These are phyloP conservation scores for Lipophrys pholis DNA, from an alignment of 2,113 vertebrate species.

Conservation along the genomic window DNA sequence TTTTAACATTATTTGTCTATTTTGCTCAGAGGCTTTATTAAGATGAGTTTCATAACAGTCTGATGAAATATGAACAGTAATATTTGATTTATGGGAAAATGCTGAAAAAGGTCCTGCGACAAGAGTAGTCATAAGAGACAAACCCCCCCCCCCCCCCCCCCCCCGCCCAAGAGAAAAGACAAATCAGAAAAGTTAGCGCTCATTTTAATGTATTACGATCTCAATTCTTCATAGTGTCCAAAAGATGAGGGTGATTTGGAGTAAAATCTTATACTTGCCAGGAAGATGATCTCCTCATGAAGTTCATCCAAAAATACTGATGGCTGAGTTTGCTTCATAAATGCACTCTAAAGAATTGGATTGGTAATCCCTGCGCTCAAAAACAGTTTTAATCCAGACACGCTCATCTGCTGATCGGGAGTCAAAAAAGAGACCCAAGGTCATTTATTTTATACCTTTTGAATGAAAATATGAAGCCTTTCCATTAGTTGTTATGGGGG, in stretches of 20 bases:
- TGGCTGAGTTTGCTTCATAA: constrained; percentile 39
- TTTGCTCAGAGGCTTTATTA: too few species aligned
- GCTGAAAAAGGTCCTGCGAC: too few species aligned
- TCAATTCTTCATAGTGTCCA: neutral
- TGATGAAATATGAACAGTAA: too few species aligned
- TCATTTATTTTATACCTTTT: constrained; percentile 44
- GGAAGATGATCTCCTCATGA: constrained; percentile 42
- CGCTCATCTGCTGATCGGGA: constrained; percentile 45
- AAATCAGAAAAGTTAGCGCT: too few species aligned
- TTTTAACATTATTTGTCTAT: too few species aligned
- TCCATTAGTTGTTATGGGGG: neutral
- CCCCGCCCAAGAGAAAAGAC: too few species aligned
- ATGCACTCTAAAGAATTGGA: constrained; percentile 75
- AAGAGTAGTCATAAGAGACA: too few species aligned
- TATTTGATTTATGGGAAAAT: too few species aligned
- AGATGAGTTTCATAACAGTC: too few species aligned
- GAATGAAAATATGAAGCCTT: constrained; percentile 31
- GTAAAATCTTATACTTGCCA: constrained; percentile 24
- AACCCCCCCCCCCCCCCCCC: too few species aligned
- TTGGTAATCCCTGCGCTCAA: constrained; percentile 64
- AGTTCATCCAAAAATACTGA: constrained; percentile 33
- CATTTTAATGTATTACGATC: too few species aligned
- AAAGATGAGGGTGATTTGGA: constrained; percentile 13
- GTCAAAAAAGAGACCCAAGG: constrained; percentile 18
- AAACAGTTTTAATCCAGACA: constrained; percentile 65